Base-by-base conservation (phyloP, 2,797 vertebrate species). In the Propithecus deckenii region DNA sequence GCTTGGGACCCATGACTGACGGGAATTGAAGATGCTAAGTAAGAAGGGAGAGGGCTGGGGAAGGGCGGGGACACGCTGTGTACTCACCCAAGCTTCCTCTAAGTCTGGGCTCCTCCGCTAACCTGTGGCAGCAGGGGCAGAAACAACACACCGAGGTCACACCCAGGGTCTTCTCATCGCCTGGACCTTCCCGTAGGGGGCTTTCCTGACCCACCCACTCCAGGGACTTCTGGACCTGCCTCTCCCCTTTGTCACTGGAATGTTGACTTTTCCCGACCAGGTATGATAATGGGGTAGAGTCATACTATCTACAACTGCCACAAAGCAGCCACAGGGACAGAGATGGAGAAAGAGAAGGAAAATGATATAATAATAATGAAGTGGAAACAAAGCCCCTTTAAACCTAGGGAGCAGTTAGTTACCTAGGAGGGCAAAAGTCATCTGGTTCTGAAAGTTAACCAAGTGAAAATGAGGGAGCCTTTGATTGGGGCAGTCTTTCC, bases 51-150 rank as follows among this genome's bases (percentile, higher is more conserved):
- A 63, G 52, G 55, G 32, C 43, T 38, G 32, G 80, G 48, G 76
- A 67, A 23, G 83, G 10, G 35, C 35, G 30, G n/a, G 67, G 65
- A 11, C 32, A 20, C 1, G 4, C 15, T 0, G 38, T 2, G 0
- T 46, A 97, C 98, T 98, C 96, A 99, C 98, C 97, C 69, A 83
- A 14, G 88, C 5, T 13, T 41, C 95, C 91, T 98, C 38, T 46
- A 88, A 52, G 91, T 76, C 52, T 0, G 7, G 0, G 6, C 78
- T 76, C 38, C 13, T 76, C 71, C 0, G 59, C 97, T 98, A 99
- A 96, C 98, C 98, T 99, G 98, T 65, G 41, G 89, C 59, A 96
- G 52, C 86, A 97, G 0, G 79, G 90, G 96, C 65, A 98, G 95
- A 98, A 98, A 97, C 10, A 85, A 97, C 35, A 96, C 9, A 57